Conservation (phyloP, 2,797 vertebrate species). For the Petrocephalus schoutedeni region DNA sequence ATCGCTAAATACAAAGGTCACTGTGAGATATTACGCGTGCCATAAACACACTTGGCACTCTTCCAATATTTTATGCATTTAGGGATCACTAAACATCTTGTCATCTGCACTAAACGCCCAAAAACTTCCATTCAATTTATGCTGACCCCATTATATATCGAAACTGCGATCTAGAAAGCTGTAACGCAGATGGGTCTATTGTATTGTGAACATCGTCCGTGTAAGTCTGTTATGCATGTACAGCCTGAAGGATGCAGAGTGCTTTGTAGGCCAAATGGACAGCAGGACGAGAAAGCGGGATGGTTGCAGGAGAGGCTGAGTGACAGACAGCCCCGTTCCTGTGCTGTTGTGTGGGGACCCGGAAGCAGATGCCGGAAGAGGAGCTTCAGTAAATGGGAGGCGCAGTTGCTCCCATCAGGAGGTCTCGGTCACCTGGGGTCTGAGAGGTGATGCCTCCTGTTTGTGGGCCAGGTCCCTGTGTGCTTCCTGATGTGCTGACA, state of each 20-base stretch:
- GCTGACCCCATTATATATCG: background rate
- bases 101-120: background rate
- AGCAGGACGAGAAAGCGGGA: background rate
- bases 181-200: background rate
- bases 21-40: background rate
- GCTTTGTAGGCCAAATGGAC: background rate
- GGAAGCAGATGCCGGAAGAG: too few species aligned
- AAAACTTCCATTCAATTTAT: background rate
- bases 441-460: too few species aligned
- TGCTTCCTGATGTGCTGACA: too few species aligned
- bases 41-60: background rate
- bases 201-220: background rate
- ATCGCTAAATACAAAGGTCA: background rate
- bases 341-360: too few species aligned
- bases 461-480: too few species aligned
- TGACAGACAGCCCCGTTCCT: too few species aligned
- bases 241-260: background rate
- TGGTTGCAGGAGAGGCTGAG: too few species aligned
- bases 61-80: background rate
- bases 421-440: too few species aligned
- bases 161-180: background rate
- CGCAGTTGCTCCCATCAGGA: too few species aligned
- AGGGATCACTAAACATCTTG: background rate
- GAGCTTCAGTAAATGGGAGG: too few species aligned
- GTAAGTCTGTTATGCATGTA: background rate